These are phyloP conservation scores for Molorchus minor DNA, from an alignment of 2,888 invertebrate species.

Conservation along the genomic window DNA sequence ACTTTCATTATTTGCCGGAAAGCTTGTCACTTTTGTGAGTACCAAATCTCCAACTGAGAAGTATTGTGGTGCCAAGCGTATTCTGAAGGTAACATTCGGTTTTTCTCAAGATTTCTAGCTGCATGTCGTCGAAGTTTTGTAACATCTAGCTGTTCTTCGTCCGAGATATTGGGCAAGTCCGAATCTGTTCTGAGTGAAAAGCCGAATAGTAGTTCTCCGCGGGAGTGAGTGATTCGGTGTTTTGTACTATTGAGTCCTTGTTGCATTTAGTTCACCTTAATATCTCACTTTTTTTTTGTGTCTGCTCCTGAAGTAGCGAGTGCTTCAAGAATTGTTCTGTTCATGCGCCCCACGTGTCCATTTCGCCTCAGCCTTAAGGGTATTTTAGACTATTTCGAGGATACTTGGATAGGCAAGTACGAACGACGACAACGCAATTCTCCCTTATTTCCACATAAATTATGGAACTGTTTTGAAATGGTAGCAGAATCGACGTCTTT, in stretches of 20 bases:
- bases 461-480: too few relatives aligned
- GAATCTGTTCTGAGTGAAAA: constrained; percentile 28
- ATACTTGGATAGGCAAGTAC: too few relatives aligned
- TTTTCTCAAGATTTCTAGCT: constrained; percentile 20
- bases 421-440: too few relatives aligned
- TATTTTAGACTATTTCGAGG: too few relatives aligned
- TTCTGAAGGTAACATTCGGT: too few relatives aligned
- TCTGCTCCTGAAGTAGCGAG: constrained; percentile 34
- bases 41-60: too few relatives aligned
- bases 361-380: constrained; percentile 52
- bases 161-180: constrained; percentile 21
- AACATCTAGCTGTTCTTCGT: constrained; percentile 28
- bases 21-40: constrained; percentile 28
- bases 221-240: constrained; percentile 36
- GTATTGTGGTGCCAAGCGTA: too few relatives aligned
- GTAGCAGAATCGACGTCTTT: too few relatives aligned
- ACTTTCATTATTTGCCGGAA: constrained; percentile 25
- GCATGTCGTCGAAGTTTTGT: constrained; percentile 17
- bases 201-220: constrained; percentile 22
- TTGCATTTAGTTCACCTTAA: constrained; percentile 35
- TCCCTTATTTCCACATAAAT: too few relatives aligned
- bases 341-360: constrained; percentile 50
- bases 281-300: constrained; percentile 35
- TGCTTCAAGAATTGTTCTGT: constrained; percentile 35
- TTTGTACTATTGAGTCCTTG: constrained; percentile 38